phyloP scores from a whole-genome alignment of 2,888 invertebrate species.

The Allophyes oxyacanthae region DNA sequence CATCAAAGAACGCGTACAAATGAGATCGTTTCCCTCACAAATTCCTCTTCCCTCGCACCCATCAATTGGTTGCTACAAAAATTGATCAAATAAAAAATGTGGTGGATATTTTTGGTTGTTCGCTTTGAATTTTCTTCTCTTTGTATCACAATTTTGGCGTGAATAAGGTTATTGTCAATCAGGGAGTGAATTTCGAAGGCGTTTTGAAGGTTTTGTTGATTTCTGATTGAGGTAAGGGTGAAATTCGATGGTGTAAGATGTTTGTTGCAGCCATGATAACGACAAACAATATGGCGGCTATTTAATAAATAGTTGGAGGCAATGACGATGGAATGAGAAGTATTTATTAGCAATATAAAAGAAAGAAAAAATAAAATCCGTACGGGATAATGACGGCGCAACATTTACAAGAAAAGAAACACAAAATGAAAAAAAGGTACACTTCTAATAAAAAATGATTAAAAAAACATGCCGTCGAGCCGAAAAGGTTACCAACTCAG shows the following conservation, averaged over 20 bases:
- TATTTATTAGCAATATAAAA: no score
- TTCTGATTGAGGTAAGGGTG: constrained; percentile 29
- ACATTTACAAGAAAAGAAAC: no score
- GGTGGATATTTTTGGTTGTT: constrained; percentile 59
- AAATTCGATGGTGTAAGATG: constrained; percentile 14
- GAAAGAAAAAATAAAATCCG: no score
- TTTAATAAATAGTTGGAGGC: background rate
- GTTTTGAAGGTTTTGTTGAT: constrained; percentile 11
- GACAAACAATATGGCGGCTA: constrained; percentile 1
- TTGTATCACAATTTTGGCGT: constrained; percentile 48
- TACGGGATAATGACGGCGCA: no score
- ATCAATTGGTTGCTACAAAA: constrained; percentile 71
- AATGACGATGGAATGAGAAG: no score
- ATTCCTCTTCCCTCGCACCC: constrained; percentile 54
- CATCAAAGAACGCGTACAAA: constrained; percentile 71
- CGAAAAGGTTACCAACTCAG: no score
- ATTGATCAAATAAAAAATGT: constrained; percentile 74
- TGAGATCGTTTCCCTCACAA: constrained; percentile 70
- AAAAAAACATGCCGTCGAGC: no score
- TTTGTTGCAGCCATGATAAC: constrained; percentile 26
- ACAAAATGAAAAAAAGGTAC: no score
- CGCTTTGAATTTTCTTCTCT: constrained; percentile 44
- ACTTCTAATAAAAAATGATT: no score
- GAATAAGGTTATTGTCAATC: constrained; percentile 56
- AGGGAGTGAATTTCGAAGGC: constrained; percentile 27